Percentiles rank a stretch among this genome's conserved stretches.
Evolutionary conservation across 2,797 vertebrate species (phyloP).

Genomic region (Neosalanx taihuensis): DNA sequence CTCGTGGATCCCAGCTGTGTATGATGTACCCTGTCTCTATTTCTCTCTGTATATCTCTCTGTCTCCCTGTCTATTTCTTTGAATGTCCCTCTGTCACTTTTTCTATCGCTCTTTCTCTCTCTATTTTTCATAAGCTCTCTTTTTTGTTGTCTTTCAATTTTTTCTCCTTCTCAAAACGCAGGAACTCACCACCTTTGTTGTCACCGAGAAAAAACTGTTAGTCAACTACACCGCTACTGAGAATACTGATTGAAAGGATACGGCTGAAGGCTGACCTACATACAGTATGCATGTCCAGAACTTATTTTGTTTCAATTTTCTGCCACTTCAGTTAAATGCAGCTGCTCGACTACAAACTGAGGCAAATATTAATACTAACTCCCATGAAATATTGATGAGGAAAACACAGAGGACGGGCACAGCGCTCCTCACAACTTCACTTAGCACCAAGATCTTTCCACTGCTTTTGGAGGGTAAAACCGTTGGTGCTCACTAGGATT

Average conservation of each 20-base stretch:
- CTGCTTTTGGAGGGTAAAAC: slow-evolving; percentile 42
- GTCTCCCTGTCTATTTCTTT: not conserved
- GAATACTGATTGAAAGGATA: slow-evolving; percentile 4
- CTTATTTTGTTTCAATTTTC: slow-evolving; percentile 44
- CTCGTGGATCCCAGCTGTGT: slow-evolving; percentile 7
- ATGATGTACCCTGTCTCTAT: not conserved
- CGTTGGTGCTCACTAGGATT: slow-evolving; percentile 26
- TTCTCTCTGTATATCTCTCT: too few species aligned
- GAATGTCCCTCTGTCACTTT: too few species aligned
- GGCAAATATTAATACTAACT: slow-evolving; percentile 65
- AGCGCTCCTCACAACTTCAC: slow-evolving; percentile 38
- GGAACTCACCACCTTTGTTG: too few species aligned
- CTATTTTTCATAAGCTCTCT: too few species aligned
- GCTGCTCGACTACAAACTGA: slow-evolving; percentile 59
- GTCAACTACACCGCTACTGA: slow-evolving; percentile 26
- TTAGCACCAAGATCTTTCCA: slow-evolving; percentile 41
- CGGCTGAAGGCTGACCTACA: slow-evolving; percentile 67
- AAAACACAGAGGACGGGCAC: slow-evolving; percentile 50
- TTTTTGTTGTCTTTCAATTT: too few species aligned
- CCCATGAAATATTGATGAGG: slow-evolving; percentile 68
- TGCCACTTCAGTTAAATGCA: slow-evolving; percentile 58
- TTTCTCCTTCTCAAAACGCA: too few species aligned
- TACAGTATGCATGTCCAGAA: slow-evolving; percentile 51
- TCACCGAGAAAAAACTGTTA: slow-evolving; percentile 37
- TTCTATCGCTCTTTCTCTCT: too few species aligned